These are phyloP conservation scores for Lithosia quadra DNA, from an alignment of 2,888 invertebrate species.

Conservation along the genomic window DNA sequence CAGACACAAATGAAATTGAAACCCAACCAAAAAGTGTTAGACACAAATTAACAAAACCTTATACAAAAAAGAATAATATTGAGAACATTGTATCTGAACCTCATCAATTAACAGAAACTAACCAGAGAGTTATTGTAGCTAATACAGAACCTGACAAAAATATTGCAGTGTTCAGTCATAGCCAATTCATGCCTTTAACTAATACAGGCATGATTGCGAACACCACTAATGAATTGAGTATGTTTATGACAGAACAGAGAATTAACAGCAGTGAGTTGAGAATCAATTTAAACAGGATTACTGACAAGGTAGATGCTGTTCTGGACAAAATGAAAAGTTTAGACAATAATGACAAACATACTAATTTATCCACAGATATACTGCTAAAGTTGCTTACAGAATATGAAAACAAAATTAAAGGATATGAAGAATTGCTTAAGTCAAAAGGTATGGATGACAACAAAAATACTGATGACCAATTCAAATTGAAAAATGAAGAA, in stretches of 20 bases:
- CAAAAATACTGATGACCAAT: slow-evolving; percentile 33
- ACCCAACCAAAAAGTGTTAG: slow-evolving; percentile 59
- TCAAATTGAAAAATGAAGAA: slow-evolving; percentile 26
- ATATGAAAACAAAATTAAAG: slow-evolving; percentile 79
- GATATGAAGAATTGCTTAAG: slow-evolving; percentile 71
- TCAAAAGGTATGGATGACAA: slow-evolving; percentile 50
- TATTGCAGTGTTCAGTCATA: slow-evolving; percentile 46
- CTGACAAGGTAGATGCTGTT: slow-evolving; percentile 74
- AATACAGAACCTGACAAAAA: slow-evolving; percentile 47
- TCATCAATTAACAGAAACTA: slow-evolving; percentile 50
- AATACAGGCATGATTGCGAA: slow-evolving; percentile 50
- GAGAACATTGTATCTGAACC: slow-evolving; percentile 53
- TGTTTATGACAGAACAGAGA: slow-evolving; percentile 76
- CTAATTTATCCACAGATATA: slow-evolving; percentile 63
- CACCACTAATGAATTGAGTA: slow-evolving; percentile 59
- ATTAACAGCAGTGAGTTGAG: slow-evolving; percentile 76
- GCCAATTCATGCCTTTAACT: slow-evolving; percentile 65
- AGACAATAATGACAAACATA: slow-evolving; percentile 46
- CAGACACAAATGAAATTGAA: slow-evolving; percentile 67
- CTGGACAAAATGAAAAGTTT: slow-evolving; percentile 63
- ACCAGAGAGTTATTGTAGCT: slow-evolving; percentile 45
- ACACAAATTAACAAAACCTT: slow-evolving; percentile 66
- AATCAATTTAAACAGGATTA: slow-evolving; percentile 74
- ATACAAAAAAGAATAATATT: slow-evolving; percentile 53
- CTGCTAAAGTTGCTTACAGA: slow-evolving; percentile 72